These are phyloP conservation scores for Brachionus asplanchnoidis DNA, from an alignment of 1,140 invertebrate species.

Conservation along the genomic window DNA sequence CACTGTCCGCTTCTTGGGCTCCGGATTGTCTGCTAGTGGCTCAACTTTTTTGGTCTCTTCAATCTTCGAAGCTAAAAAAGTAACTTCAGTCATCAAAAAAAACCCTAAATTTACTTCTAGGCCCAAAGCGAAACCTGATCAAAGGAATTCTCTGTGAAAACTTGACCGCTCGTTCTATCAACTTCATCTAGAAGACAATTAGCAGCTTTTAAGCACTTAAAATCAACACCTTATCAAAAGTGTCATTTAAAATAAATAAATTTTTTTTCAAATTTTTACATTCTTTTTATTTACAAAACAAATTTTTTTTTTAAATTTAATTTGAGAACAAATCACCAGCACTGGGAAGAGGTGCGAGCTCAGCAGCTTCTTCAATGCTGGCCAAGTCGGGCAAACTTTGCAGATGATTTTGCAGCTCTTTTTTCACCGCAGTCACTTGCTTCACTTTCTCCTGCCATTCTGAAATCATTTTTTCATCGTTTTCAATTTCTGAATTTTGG, in stretches of 20 bases:
- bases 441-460: constrained; percentile 21
- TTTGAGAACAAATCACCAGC: constrained; percentile 77
- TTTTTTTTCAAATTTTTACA: not conserved
- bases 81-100: not conserved
- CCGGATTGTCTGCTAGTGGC: not conserved
- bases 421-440: constrained; percentile 70
- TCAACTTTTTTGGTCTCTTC: not conserved
- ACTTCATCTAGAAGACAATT: not conserved
- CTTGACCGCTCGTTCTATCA: not conserved
- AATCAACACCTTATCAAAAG: not conserved
- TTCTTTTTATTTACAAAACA: constrained; percentile 25
- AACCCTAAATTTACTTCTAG: not conserved
- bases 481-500: constrained; percentile 74
- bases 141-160: not conserved
- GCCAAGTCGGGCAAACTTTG: constrained; percentile 85
- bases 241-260: not conserved
- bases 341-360: constrained; percentile 80
- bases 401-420: constrained; percentile 83
- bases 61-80: not conserved
- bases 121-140: not conserved
- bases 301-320: not conserved
- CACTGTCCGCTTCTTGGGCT: not conserved
- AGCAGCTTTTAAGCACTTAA: not conserved
- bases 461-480: constrained; percentile 66
- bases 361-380: constrained; percentile 78